Evolutionary conservation across 2,888 invertebrate genomes (phyloP).

Genomic region (Ectemnius continuus): DNA sequence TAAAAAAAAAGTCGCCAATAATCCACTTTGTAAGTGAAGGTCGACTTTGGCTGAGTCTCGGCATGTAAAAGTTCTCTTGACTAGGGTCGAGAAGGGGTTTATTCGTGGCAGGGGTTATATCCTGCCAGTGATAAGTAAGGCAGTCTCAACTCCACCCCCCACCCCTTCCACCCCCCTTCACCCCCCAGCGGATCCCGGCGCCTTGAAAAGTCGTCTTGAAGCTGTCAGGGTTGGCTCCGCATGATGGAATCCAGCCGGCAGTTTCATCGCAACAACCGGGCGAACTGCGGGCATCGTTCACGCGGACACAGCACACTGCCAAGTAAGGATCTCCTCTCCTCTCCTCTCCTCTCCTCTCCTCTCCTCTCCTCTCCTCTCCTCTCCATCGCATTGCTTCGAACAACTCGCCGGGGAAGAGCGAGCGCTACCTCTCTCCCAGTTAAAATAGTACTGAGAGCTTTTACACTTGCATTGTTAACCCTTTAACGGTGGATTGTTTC

Average conservation of each 20-base stretch:
- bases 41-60: too few relatives aligned
- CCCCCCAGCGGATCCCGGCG: neutral
- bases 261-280: slow-evolving; percentile 46
- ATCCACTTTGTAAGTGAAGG: too few relatives aligned
- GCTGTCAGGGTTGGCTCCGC: neutral
- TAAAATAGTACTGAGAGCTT: neutral
- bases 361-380: too few relatives aligned
- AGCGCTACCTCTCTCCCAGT: slow-evolving; percentile 13
- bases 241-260: slow-evolving; percentile 38
- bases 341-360: too few relatives aligned
- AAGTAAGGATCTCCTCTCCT: slow-evolving; percentile 24
- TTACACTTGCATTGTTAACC: too few relatives aligned
- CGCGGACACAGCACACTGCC: slow-evolving; percentile 32
- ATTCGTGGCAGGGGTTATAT: too few relatives aligned
- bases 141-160: neutral
- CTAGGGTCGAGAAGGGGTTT: too few relatives aligned
- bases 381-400: too few relatives aligned
- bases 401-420: neutral
- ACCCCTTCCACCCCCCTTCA: neutral
- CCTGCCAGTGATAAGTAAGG: slow-evolving; percentile 34
- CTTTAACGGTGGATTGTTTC: too few relatives aligned
- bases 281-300: slow-evolving; percentile 51
- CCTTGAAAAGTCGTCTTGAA: too few relatives aligned
- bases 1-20: too few relatives aligned
- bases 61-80: too few relatives aligned